Conservation (phyloP, 1,140 invertebrate species). For the Gerris buenoi region DNA sequence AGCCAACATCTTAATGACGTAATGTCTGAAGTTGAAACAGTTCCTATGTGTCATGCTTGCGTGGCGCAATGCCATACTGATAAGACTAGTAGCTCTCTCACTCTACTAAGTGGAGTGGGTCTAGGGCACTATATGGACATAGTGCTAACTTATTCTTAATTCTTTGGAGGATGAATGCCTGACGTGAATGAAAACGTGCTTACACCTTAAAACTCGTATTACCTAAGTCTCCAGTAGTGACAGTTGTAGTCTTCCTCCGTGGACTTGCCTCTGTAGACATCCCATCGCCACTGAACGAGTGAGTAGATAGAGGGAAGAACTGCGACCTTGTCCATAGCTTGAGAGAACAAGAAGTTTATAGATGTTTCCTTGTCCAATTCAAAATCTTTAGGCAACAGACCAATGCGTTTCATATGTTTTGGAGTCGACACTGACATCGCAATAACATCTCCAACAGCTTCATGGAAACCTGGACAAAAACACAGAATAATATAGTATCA, state of each 20-base stretch:
- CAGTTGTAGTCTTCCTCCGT: conserved; percentile 56
- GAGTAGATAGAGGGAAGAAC: conserved; percentile 78
- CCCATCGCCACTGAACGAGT: conserved; percentile 76
- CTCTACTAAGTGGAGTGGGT: too few relatives aligned
- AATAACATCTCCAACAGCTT: conserved; percentile 82
- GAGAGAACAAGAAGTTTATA: conserved; percentile 61
- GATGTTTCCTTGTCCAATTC: conserved; percentile 47
- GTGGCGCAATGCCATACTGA: too few relatives aligned
- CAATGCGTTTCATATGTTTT: conserved; percentile 61
- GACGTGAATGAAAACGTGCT: too few relatives aligned
- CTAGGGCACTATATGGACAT: too few relatives aligned
- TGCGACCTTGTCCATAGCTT: conserved; percentile 69
- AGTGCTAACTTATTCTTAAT: too few relatives aligned
- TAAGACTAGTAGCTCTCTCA: too few relatives aligned
- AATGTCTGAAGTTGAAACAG: too few relatives aligned
- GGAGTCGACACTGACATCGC: conserved; percentile 65
- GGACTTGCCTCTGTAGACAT: conserved; percentile 61
- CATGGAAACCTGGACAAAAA: conserved; percentile 79
- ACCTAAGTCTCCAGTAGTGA: conserved; percentile 42
- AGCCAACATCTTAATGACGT: too few relatives aligned
- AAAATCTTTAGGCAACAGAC: conserved; percentile 34
- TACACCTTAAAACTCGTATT: too few relatives aligned
- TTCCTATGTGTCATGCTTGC: too few relatives aligned
- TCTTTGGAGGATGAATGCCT: too few relatives aligned
- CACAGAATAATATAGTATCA: too few relatives aligned